These are phyloP conservation scores for Protophormia terraenovae DNA, from an alignment of 2,888 invertebrate species.

Conservation along the genomic window DNA sequence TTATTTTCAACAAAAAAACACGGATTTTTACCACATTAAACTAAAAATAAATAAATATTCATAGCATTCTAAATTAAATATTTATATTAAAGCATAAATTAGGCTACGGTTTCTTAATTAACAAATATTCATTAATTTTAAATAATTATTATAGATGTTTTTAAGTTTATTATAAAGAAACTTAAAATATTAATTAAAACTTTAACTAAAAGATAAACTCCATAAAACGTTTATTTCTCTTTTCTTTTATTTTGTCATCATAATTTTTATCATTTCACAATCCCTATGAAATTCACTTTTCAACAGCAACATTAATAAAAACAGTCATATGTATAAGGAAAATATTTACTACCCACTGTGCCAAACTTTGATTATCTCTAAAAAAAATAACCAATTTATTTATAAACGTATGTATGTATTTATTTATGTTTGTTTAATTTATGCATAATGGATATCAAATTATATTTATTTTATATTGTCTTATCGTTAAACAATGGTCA, in stretches of 20 bases:
- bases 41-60: no score
- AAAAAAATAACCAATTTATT: conserved; percentile 1
- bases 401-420: neutral
- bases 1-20: no score
- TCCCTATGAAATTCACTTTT: conserved; percentile 4
- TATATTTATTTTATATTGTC: conserved; percentile 4
- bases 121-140: neutral
- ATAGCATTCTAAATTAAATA: neutral
- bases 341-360: conserved; percentile 2
- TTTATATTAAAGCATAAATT: neutral
- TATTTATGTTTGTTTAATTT: conserved; percentile 31
- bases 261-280: neutral
- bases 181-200: neutral
- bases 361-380: conserved; percentile 19
- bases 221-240: no score
- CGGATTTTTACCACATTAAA: no score
- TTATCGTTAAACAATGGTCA: conserved; percentile 41
- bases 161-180: neutral
- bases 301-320: neutral
- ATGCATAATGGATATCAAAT: conserved; percentile 53
- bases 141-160: neutral
- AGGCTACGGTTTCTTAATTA: neutral
- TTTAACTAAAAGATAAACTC: neutral
- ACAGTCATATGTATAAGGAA: neutral
- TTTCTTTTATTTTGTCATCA: conserved; percentile 5